Conservation (phyloP, 1,140 invertebrate genomes). For the Drepana arcuata region DNA sequence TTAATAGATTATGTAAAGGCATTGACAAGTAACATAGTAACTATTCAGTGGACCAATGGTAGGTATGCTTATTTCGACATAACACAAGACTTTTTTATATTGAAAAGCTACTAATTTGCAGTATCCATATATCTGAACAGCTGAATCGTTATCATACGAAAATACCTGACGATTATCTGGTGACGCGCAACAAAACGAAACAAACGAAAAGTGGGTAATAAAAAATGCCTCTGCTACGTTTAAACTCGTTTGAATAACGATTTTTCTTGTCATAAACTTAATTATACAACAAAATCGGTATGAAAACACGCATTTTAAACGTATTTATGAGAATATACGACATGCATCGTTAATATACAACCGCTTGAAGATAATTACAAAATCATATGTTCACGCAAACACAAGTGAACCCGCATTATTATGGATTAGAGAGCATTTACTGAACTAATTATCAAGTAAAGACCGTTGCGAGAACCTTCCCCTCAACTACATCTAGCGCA, state of each 20-base stretch:
- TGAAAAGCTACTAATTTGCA: too few species aligned
- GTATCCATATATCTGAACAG: too few species aligned
- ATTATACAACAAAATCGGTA: too few species aligned
- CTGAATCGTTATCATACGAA: too few species aligned
- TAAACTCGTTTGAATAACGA: conserved; percentile 14
- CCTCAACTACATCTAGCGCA: conserved; percentile 37
- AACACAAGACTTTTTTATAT: too few species aligned
- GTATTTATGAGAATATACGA: background rate
- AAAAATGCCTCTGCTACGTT: conserved; percentile 4
- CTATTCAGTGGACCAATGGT: too few species aligned
- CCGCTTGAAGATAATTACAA: conserved; percentile 40
- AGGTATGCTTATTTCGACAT: too few species aligned
- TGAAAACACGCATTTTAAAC: conserved; percentile 5
- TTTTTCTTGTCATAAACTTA: too few species aligned
- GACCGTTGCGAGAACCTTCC: conserved; percentile 57
- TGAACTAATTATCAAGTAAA: conserved; percentile 12
- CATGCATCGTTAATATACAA: conserved; percentile 4
- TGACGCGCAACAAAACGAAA: too few species aligned
- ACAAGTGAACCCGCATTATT: conserved; percentile 24
- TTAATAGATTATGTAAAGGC: too few species aligned
- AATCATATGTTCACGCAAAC: conserved; percentile 58
- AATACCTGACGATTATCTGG: too few species aligned
- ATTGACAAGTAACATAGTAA: too few species aligned
- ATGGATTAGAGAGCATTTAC: conserved; percentile 9
- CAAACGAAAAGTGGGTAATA: conserved; percentile 1